Evolutionary conservation across 1,140 invertebrate species (phyloP).

Genomic region (Drosophila teissieri): DNA sequence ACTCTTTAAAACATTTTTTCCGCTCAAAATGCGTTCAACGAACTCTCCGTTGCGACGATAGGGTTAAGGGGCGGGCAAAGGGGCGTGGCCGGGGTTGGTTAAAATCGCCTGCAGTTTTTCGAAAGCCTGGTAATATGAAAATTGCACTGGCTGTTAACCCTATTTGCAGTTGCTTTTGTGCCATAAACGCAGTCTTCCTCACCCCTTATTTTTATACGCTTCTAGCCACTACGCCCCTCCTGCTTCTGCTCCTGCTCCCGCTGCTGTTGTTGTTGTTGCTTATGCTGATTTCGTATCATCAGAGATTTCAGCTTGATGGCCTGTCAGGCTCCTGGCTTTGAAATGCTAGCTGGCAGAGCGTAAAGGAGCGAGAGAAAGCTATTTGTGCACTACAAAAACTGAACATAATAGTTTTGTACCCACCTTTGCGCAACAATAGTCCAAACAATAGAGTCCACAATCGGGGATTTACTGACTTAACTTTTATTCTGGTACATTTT

Average conservation of each 20-base stretch:
- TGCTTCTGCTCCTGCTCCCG: background rate
- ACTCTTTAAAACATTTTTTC: conserved; percentile 12
- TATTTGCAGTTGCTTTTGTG: conserved; percentile 80
- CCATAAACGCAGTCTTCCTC: conserved; percentile 52
- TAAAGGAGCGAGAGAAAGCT: conserved; percentile 16
- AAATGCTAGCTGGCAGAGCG: conserved; percentile 39
- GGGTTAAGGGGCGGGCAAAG: conserved; percentile 11
- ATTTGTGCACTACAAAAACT: conserved; percentile 9
- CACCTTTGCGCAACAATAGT: background rate
- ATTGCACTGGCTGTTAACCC: conserved; percentile 81
- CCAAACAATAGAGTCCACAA: background rate
- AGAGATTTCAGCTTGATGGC: conserved; percentile 76
- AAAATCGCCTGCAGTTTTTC: conserved; percentile 55
- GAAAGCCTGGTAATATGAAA: conserved; percentile 77
- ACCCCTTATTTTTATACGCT: background rate
- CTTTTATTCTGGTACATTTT: background rate
- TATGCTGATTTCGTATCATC: conserved; percentile 81
- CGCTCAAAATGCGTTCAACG: conserved; percentile 51
- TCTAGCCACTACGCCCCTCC: background rate
- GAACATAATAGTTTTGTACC: background rate
- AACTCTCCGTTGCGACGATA: conserved; percentile 40
- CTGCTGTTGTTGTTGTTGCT: conserved; percentile 63
- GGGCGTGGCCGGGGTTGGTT: background rate
- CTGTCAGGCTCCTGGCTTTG: conserved; percentile 35
- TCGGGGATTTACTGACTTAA: background rate